Evolutionary conservation across 23 tunicate genomes (phyloP).

Genomic region (Trididemnum clinides): DNA sequence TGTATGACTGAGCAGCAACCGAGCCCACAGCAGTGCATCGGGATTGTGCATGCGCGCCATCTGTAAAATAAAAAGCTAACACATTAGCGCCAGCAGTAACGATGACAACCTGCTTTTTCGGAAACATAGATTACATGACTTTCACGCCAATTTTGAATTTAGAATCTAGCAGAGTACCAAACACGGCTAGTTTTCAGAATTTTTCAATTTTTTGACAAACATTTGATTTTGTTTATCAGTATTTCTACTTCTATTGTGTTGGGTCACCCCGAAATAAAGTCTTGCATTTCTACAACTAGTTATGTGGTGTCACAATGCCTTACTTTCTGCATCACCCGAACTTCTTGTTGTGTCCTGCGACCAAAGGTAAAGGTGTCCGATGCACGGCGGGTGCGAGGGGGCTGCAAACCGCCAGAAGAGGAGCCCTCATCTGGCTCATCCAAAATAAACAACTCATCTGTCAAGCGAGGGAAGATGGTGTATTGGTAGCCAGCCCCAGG

Average conservation of each 20-base stretch:
- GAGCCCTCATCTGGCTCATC: constrained; percentile 31
- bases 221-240: too few species aligned
- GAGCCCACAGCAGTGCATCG: constrained; percentile 75
- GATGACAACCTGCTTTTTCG: too few species aligned
- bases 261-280: too few species aligned
- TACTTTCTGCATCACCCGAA: constrained; percentile 67
- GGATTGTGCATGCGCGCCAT: constrained; percentile 41
- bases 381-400: constrained; percentile 17
- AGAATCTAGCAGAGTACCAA: too few species aligned
- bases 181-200: too few species aligned
- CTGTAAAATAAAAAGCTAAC: constrained; percentile 55
- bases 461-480: constrained; percentile 80
- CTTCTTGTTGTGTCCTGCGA: constrained; percentile 83
- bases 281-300: too few species aligned
- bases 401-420: not conserved
- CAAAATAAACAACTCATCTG: constrained; percentile 65
- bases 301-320: not conserved
- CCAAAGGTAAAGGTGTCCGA: constrained; percentile 63
- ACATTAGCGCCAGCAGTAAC: too few species aligned
- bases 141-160: too few species aligned
- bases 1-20: constrained; percentile 58
- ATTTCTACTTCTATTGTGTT: too few species aligned
- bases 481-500: constrained; percentile 75
- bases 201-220: too few species aligned
- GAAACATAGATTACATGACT: too few species aligned